Percentiles rank a stretch among this genome's conserved stretches.
These are phyloP conservation scores for Hirtodrosophila histrioides DNA, from an alignment of 2,888 invertebrate genomes.

Conservation along the genomic window DNA sequence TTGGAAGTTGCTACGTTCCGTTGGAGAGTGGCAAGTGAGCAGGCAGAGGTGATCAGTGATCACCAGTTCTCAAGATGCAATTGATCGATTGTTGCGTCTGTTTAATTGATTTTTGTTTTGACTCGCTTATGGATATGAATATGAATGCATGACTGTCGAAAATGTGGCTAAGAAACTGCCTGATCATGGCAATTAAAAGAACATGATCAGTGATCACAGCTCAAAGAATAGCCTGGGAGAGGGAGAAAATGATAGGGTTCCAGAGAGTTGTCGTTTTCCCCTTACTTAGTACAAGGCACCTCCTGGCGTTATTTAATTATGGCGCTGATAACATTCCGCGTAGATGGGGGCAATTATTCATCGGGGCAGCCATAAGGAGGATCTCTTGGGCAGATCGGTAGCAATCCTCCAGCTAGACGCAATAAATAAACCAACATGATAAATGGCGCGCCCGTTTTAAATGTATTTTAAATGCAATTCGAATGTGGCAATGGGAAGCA, in stretches of 20 bases:
- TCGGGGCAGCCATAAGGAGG: conserved; percentile 59
- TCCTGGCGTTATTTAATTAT: conserved; percentile 84
- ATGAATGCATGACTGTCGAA: conserved; percentile 52
- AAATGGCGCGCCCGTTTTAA: conserved; percentile 78
- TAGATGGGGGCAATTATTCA: conserved; percentile 84
- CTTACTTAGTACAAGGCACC: conserved; percentile 45
- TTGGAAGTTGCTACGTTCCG: conserved; percentile 66
- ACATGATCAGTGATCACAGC: conserved; percentile 55
- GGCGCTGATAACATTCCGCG: conserved; percentile 84
- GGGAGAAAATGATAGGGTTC: not conserved
- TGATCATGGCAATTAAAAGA: conserved; percentile 66
- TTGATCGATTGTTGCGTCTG: conserved; percentile 70
- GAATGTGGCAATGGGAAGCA: conserved; percentile 70
- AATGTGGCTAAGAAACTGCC: conserved; percentile 41
- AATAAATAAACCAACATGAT: conserved; percentile 83
- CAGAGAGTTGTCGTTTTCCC: conserved; percentile 12
- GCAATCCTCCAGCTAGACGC: conserved; percentile 66
- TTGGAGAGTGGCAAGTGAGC: conserved; percentile 43
- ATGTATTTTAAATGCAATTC: conserved; percentile 81
- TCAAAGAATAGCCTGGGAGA: not conserved
- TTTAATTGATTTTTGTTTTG: conserved; percentile 78
- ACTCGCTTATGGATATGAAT: conserved; percentile 49
- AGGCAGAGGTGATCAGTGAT: conserved; percentile 23
- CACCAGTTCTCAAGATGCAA: conserved; percentile 38
- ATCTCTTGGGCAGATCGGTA: conserved; percentile 53